Evolutionary conservation across 2,888 invertebrate genomes (phyloP), one percentile per base, ranked within the genome.

Genomic region (Limnephilus auricula): DNA sequence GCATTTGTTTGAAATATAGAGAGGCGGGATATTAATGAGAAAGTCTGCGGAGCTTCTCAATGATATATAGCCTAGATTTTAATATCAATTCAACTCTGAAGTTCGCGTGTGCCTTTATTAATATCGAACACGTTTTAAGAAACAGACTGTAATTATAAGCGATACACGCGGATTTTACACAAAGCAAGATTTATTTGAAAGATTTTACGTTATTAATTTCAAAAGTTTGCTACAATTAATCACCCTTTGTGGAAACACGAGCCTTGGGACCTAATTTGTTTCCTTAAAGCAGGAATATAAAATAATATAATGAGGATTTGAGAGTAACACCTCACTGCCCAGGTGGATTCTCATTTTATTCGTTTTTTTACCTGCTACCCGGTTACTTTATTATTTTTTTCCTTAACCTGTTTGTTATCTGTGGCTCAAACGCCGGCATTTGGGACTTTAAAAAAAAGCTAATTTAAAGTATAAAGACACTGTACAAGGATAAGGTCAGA

Each of bases 141-240:
- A 65, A 50, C 31, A 65, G 30, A 65, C 15, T 25, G 18, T 87
- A 87, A 65, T 87, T 87, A 37, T 87, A 32, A 87, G 32, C 87
- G 50, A 87, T 65, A 87, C 65, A 65, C 31, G 34, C 37, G 18
- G 65, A 87, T 18, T 50, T 87, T 6, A 34, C 32, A 87, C 65
- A 87, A 50, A 87, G 65, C 50, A 65, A 87, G 31, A 87, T 65
- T 87, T 87, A 87, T 87, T 32, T 31, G 18, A 87, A 65, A 30
- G 18, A 32, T 65, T 87, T 87, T 32, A 87, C n/a, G 32, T 65
- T 34, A 87, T 87, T 87, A 50, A 87, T 87, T 31, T 87, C 13
- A 85, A 40, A 65, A 65, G 65, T 65, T 25, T 65, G 25, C 65
- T 65, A 65, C 65, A n/a, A 65, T 65, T 65, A 25, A 65, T 65